A percentile compares a stretch with the other conserved stretches of the same genome.
Conservation (phyloP, 2,113 vertebrate genomes). For the Hemiprocne comata region DNA sequence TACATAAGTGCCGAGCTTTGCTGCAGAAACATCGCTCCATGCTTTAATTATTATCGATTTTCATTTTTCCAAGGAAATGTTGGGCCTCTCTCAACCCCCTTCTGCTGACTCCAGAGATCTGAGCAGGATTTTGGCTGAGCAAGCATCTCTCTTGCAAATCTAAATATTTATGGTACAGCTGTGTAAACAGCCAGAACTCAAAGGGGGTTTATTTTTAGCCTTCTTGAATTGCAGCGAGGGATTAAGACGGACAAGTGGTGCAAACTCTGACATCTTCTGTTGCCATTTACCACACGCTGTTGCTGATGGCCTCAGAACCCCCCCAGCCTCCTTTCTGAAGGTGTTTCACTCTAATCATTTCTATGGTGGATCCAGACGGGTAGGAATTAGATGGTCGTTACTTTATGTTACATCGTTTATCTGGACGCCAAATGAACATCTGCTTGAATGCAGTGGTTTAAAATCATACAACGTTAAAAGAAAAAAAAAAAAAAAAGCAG, state of each 20-base stretch:
- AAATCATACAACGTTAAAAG: not conserved
- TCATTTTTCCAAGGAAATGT: conserved; percentile 12
- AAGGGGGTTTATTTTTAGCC: not conserved
- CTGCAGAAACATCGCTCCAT: not conserved
- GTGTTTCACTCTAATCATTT: not conserved
- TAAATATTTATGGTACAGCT: conserved; percentile 65
- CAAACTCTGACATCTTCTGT: not conserved
- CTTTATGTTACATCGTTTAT: not conserved
- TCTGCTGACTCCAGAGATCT: conserved; percentile 4
- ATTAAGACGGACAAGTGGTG: rapidly evolving
- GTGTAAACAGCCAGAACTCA: conserved; percentile 8
- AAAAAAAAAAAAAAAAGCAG: not conserved
- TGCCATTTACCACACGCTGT: rapidly evolving
- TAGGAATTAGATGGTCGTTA: not conserved
- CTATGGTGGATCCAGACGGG: not conserved
- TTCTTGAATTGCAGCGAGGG: not conserved
- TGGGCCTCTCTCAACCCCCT: not conserved
- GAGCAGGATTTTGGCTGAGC: not conserved
- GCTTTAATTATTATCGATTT: conserved; percentile 40
- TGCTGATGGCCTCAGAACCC: not conserved
- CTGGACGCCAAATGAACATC: not conserved
- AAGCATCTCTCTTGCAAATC: conserved; percentile 20
- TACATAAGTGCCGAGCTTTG: not conserved
- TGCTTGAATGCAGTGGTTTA: not conserved
- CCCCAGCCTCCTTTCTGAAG: not conserved